phyloP scores from a whole-genome alignment of 2,888 invertebrate species.

The Acanthoscelides obtectus region DNA sequence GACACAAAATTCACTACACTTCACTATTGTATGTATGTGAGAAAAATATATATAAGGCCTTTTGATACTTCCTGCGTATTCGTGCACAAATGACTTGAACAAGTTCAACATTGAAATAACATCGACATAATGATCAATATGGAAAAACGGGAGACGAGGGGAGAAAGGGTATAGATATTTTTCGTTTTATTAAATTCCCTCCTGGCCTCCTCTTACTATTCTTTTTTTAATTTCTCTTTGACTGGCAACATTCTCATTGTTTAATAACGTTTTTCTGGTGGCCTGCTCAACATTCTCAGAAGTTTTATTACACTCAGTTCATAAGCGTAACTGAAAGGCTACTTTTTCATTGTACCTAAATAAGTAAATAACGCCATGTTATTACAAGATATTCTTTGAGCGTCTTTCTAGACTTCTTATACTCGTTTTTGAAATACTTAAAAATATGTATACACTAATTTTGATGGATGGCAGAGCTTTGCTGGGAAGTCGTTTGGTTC shows the following conservation, averaged over 20 bases:
- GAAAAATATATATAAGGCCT: conserved; percentile 11
- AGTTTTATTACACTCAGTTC: background rate
- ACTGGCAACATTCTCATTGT: background rate
- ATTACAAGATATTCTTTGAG: no score
- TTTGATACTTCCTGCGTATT: conserved; percentile 10
- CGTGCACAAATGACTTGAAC: conserved; percentile 9
- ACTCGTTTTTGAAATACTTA: no score
- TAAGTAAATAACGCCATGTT: no score
- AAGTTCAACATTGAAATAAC: conserved; percentile 10
- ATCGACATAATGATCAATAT: conserved; percentile 9
- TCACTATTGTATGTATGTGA: conserved; percentile 9
- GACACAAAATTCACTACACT: no score
- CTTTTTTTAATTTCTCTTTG: background rate
- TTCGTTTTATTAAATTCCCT: background rate
- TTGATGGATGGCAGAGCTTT: no score
- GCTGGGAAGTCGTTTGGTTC: no score
- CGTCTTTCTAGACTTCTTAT: no score
- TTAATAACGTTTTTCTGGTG: background rate
- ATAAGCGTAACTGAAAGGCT: background rate
- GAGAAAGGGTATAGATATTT: background rate
- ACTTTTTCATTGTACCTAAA: no score
- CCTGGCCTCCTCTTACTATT: background rate
- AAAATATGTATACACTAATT: no score
- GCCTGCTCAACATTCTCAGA: background rate
- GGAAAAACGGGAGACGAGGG: background rate